Base-by-base conservation (phyloP, 1,140 invertebrate genomes). In the Ips nitidus region DNA sequence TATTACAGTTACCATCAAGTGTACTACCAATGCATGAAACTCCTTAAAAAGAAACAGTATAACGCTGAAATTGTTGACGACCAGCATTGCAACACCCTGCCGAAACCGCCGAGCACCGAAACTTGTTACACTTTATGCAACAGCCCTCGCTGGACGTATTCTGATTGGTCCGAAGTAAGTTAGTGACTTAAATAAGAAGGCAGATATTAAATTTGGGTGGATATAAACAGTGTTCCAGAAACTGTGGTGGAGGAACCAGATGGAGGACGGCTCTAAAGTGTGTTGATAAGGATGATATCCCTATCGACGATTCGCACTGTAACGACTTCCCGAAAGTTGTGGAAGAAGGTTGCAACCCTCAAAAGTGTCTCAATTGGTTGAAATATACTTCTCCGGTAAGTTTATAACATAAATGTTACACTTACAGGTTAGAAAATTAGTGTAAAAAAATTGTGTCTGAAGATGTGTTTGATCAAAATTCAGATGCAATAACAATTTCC, bases 291-390 rank as follows among this genome's bases (percentile, higher is more conserved):
- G 81, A 80, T 61, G 75, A 79, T 41, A 75, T 71, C 7, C 76
- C 75, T 2, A 80, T 83, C 7, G 77, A 79, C 47, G 81, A 86
- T 59, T 71, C 79, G 4, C 74, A 87, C 36, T 93, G 92, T 76
- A 76, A 78, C 45, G 74, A 75, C 0, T 80, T 83, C 1, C 83
- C 84, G 62, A 87, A 84, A 73, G 73, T 85, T 7, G 75, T 82
- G 0, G 80, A 82, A 37, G 81, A 82, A 62, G 70, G 75, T 0
- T 94, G 92, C 77, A 86, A 84, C 52, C 81, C 81, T n/a, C 82
- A 86, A 22, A 82, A 84, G 3, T 94, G 93, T 79, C 88, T 90
- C 0, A 78, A 81, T 43, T 91, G 88, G 88, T 79, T 84, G n/a
- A 84, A 82, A 37, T 83, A 89, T n/a, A 89, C 89, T 84, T 79